A percentile compares a stretch with the other conserved stretches of the same genome.
phyloP scores from a whole-genome alignment of 2,888 invertebrate species.

The Druceiella hillmani region DNA sequence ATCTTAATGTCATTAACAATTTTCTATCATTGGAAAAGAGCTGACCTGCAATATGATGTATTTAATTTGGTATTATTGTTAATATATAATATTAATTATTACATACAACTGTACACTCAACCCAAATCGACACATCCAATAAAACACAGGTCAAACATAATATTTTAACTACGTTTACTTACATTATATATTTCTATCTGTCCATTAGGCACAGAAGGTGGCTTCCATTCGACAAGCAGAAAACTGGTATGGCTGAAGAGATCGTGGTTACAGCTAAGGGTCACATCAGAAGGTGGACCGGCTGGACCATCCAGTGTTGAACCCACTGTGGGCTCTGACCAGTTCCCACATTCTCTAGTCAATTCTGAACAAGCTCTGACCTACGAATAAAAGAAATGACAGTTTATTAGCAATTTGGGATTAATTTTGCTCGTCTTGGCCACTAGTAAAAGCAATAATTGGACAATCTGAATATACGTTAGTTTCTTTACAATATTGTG shows the following conservation, averaged over 20 bases:
- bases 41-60: too few relatives aligned
- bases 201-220: constrained; percentile 70
- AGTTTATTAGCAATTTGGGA: background rate
- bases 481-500: too few relatives aligned
- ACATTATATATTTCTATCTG: constrained; percentile 74
- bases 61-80: too few relatives aligned
- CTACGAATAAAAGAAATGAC: constrained; percentile 26
- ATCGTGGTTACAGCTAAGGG: constrained; percentile 52
- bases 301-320: constrained; percentile 80
- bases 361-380: constrained; percentile 77
- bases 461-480: too few relatives aligned
- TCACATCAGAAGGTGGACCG: constrained; percentile 64
- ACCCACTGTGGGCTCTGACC: constrained; percentile 72
- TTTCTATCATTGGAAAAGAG: too few relatives aligned
- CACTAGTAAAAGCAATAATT: too few relatives aligned
- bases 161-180: constrained; percentile 25
- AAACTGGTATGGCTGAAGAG: constrained; percentile 38
- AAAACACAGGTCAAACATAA: background rate
- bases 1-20: too few relatives aligned
- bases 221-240: constrained; percentile 67
- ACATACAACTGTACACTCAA: too few relatives aligned
- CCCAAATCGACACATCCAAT: constrained; percentile 7
- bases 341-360: constrained; percentile 68
- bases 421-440: too few relatives aligned
- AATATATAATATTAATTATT: too few relatives aligned